Base-by-base conservation (phyloP, 2,797 vertebrate species). In the Macropodus opercularis region DNA sequence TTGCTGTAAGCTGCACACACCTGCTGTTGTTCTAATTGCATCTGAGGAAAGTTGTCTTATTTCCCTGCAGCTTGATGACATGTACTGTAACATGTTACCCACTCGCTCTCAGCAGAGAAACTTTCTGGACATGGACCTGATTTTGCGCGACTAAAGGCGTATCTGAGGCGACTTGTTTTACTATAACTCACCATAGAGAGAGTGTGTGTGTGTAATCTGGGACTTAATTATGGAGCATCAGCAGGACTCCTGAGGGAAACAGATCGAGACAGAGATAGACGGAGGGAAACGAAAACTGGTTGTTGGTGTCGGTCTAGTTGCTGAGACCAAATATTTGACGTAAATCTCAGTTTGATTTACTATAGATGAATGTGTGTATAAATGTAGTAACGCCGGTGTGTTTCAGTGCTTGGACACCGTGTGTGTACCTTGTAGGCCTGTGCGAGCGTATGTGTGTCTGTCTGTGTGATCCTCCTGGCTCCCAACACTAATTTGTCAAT, bases 181-280 rank as follows among this genome's bases (percentile, higher is more conserved):
- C 21, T 49, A n/a, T 75, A 74, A 82, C 69, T 83, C 38, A 46
- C 56, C 63, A 52, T 53, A 66, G 61, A 79, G 65, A 21, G 38
- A 59, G 41, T 57, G 59, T 29, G 49, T 5, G 10, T 47, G 60
- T 17, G 47, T 71, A 83, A 77, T 77, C 41, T 39, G 47, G 11
- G 27, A 39, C 56, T 54, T 79, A 75, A 79, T 88, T 84, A 78
- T 40, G 70, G 54, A 44, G 52, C 39, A 75, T 81, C 79, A 83
- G 59, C 59, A 44, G 63, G 58, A 51, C 22, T 75, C 62, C 58
- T 60, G 7, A 3, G 9, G 43, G 53, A 51, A 63, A 50, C 48
- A 56, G 61, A 62, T 54, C 42, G 34, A 39, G 46, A 49, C 4
- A 36, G 44, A 69, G 69, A 76, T 10, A 40, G 35, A 51, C 15